Evolutionary conservation across 2,797 vertebrate species (phyloP).

Genomic region (Falco columbarius): DNA sequence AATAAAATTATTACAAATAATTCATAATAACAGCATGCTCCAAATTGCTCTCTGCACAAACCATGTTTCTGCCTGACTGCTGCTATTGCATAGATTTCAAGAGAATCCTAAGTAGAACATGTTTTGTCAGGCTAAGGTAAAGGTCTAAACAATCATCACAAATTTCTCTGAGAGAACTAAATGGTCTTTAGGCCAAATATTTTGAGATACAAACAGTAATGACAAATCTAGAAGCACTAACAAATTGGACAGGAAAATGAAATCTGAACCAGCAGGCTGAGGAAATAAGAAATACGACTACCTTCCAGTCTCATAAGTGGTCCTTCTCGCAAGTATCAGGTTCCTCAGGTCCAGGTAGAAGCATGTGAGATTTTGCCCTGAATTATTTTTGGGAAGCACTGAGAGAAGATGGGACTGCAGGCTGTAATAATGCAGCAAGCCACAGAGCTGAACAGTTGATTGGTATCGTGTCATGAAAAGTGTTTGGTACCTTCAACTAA

Average conservation of each 20-base stretch:
- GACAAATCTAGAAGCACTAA: not conserved
- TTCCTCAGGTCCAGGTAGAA: not conserved
- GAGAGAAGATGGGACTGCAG: not conserved
- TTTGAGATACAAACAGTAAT: not conserved
- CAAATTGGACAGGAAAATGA: not conserved
- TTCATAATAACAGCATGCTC: not conserved
- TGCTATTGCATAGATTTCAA: not conserved
- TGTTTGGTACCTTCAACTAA: not conserved
- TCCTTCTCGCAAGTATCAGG: not conserved
- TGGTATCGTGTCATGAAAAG: accelerated
- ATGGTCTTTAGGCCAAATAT: not conserved
- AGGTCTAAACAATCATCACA: not conserved
- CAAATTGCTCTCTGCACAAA: not conserved
- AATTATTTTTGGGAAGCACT: not conserved
- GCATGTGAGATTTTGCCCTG: not conserved
- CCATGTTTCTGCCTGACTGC: not conserved
- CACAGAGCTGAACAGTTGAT: not conserved
- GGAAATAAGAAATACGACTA: not conserved
- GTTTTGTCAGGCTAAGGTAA: not conserved
- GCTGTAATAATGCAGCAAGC: not conserved
- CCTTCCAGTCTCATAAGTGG: not conserved
- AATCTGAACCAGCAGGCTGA: not conserved
- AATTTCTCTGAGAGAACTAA: not conserved
- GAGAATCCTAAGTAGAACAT: not conserved
- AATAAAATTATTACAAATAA: not conserved